phyloP scores from a whole-genome alignment of 2,113 vertebrate genomes.

The Ceyx cyanopectus region DNA sequence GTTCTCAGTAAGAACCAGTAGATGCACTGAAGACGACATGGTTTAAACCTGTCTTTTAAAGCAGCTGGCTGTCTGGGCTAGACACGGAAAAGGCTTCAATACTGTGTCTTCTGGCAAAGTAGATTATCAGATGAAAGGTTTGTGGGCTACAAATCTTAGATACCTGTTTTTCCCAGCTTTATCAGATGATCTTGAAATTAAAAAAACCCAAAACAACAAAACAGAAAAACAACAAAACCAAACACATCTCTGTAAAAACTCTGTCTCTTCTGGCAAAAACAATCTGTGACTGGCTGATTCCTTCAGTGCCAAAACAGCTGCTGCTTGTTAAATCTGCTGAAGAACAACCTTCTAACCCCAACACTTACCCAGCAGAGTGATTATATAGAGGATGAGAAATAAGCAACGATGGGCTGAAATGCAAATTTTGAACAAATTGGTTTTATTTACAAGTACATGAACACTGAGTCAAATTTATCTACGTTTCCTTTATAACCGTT shows the following conservation, averaged over 20 bases:
- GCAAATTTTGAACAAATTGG: not conserved
- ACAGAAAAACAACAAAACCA: no score
- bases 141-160: not conserved
- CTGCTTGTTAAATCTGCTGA: not conserved
- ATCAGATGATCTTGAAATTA: not conserved
- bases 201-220: not conserved
- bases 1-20: not conserved
- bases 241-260: not conserved
- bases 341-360: not conserved
- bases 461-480: not conserved
- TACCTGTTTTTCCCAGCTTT: not conserved
- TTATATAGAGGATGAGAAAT: not conserved
- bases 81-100: not conserved
- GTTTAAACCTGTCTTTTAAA: not conserved
- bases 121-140: not conserved
- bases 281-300: not conserved
- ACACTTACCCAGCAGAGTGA: fast-evolving
- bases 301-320: not conserved
- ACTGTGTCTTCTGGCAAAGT: not conserved
- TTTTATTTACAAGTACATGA: not conserved
- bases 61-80: not conserved
- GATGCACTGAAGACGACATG: not conserved
- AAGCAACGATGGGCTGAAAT: not conserved
- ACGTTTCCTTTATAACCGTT: not conserved
- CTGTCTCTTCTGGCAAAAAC: not conserved